A percentile compares a stretch with the other conserved stretches of the same genome.
Evolutionary conservation across 2,888 invertebrate species (phyloP).

Genomic region (Drosophila diplacantha): DNA sequence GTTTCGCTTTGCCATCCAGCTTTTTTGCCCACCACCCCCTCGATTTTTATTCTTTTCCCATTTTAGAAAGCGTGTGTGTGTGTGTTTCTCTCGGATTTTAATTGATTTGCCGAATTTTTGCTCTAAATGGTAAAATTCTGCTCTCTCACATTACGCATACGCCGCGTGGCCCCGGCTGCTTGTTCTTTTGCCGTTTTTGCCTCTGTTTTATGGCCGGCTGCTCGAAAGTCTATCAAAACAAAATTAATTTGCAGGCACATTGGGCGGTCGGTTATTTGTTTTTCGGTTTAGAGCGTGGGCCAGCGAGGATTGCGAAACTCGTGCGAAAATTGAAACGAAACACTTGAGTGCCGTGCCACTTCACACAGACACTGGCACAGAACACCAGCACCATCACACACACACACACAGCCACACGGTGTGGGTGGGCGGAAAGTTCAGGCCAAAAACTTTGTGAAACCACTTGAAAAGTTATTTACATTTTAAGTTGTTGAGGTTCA

Average conservation of each 20-base stretch:
- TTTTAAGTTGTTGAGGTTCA: slow-evolving; percentile 73
- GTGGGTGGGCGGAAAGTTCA: slow-evolving; percentile 47
- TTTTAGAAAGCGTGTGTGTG: slow-evolving; percentile 13
- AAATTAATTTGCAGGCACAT: slow-evolving; percentile 66
- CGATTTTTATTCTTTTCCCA: slow-evolving; percentile 11
- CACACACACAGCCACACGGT: slow-evolving; percentile 18
- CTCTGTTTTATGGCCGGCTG: slow-evolving; percentile 36
- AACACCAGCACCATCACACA: background rate
- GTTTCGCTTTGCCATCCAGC: slow-evolving; percentile 30
- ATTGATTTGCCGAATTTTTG: slow-evolving; percentile 52
- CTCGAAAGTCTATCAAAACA: slow-evolving; percentile 70
- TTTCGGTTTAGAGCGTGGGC: slow-evolving; percentile 32
- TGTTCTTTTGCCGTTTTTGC: slow-evolving; percentile 19
- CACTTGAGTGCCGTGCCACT: slow-evolving; percentile 65
- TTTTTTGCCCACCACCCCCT: background rate
- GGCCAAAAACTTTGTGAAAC: slow-evolving; percentile 69
- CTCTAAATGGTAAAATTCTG: slow-evolving; percentile 46
- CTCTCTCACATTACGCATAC: slow-evolving; percentile 47
- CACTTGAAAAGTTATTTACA: slow-evolving; percentile 72
- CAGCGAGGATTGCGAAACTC: slow-evolving; percentile 39
- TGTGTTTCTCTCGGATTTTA: slow-evolving; percentile 49
- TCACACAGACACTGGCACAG: slow-evolving; percentile 45
- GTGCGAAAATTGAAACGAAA: slow-evolving; percentile 69
- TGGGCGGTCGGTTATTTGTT: slow-evolving; percentile 63
- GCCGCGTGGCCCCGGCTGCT: slow-evolving; percentile 21